A percentile compares a stretch with the other conserved stretches of the same genome.
Evolutionary conservation across 2,797 vertebrate species (phyloP).

Genomic region (Falco novaeseelandiae): DNA sequence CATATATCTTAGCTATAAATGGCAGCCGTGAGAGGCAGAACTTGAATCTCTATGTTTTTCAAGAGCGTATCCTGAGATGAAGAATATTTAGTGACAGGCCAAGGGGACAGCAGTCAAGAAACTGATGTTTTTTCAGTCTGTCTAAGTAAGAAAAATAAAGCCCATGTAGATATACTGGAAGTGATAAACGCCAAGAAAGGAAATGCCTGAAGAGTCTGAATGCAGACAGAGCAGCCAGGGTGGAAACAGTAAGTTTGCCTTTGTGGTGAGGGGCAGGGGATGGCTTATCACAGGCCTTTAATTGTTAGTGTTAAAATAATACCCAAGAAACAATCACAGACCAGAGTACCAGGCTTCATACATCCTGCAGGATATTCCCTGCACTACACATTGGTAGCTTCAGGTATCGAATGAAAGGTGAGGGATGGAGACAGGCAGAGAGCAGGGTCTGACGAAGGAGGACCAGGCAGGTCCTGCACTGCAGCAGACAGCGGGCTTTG

Average conservation of each 20-base stretch:
- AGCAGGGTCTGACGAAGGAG: neutral
- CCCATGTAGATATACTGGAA: neutral
- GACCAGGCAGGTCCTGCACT: neutral
- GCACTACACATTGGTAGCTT: neutral
- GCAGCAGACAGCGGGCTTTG: neutral
- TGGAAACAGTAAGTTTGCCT: neutral
- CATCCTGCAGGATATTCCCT: neutral
- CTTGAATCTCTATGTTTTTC: neutral
- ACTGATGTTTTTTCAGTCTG: neutral
- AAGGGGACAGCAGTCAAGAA: neutral
- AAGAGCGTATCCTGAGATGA: neutral
- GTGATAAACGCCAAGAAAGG: neutral
- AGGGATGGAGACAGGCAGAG: neutral
- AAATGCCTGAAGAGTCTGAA: conserved; percentile 16
- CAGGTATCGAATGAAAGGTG: fast-evolving
- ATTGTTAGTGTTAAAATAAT: neutral
- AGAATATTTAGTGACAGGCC: conserved; percentile 20
- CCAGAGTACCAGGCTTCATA: neutral
- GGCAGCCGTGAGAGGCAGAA: conserved; percentile 8
- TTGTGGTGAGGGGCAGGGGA: neutral
- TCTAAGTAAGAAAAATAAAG: neutral
- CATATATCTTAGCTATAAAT: conserved; percentile 8
- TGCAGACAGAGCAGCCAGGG: neutral
- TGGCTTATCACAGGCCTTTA: neutral
- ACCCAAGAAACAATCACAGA: neutral